Evolutionary conservation across 2,888 invertebrate species (phyloP).

Genomic region (Germaria angustata): DNA sequence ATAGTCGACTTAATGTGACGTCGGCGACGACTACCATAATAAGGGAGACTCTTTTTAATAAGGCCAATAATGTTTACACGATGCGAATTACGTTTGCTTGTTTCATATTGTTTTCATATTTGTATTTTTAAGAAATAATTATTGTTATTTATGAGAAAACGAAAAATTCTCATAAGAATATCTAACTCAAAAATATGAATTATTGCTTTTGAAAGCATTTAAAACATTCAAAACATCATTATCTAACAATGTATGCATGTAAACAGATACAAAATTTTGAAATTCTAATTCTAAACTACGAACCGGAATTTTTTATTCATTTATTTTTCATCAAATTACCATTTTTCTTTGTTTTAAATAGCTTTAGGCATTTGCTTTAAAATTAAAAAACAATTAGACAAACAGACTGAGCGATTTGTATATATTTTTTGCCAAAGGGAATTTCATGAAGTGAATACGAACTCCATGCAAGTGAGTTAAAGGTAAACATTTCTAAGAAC

Average conservation of each 20-base stretch:
- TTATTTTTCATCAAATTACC: neutral
- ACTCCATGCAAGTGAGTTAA: neutral
- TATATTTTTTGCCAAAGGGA: neutral
- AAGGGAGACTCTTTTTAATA: no score
- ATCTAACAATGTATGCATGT: constrained; percentile 1
- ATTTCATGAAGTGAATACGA: neutral
- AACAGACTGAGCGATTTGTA: neutral
- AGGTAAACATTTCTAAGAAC: neutral
- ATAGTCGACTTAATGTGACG: no score
- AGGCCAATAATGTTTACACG: no score
- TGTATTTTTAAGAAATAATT: constrained; percentile 32
- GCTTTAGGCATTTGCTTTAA: neutral
- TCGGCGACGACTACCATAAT: no score
- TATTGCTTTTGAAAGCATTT: constrained; percentile 8
- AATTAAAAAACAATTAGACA: neutral
- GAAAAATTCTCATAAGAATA: neutral
- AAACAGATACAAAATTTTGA: neutral
- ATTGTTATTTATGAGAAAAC: constrained; percentile 19
- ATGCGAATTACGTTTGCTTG: neutral
- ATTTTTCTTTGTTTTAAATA: neutral
- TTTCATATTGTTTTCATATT: constrained; percentile 27
- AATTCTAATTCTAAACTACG: neutral
- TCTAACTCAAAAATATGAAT: constrained; percentile 9
- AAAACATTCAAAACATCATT: constrained; percentile 11
- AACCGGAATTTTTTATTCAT: neutral